Evolutionary conservation across 2,888 invertebrate genomes (phyloP).

Genomic region (Drosophila prostipennis): DNA sequence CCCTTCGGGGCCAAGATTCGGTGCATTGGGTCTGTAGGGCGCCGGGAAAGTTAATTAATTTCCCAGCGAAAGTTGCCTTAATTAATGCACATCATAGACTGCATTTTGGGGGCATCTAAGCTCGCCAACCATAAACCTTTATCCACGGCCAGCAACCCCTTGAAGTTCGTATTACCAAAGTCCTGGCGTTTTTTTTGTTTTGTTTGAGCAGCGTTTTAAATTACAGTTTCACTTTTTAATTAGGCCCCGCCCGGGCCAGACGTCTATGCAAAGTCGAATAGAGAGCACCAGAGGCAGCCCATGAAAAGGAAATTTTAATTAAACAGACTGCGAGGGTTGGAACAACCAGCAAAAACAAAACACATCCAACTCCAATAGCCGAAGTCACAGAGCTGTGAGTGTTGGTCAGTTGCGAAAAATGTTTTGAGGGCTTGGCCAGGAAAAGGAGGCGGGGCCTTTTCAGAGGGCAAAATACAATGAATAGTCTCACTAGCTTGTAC

Average conservation of each 20-base stretch:
- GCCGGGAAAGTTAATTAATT: slow-evolving; percentile 57
- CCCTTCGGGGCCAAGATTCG: slow-evolving; percentile 24
- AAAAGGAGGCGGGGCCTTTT: slow-evolving; percentile 32
- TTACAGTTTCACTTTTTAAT: slow-evolving; percentile 53
- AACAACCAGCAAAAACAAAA: slow-evolving; percentile 6
- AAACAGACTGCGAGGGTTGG: slow-evolving; percentile 41
- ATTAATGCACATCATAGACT: slow-evolving; percentile 47
- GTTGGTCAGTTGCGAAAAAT: slow-evolving; percentile 42
- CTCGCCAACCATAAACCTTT: slow-evolving; percentile 24
- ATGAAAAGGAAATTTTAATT: slow-evolving; percentile 49
- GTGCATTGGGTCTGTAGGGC: slow-evolving; percentile 56
- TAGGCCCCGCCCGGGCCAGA: slow-evolving; percentile 39
- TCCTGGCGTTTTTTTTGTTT: slow-evolving; percentile 15
- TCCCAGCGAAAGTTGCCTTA: slow-evolving; percentile 42
- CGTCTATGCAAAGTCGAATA: slow-evolving; percentile 46
- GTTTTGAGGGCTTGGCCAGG: slow-evolving; percentile 37
- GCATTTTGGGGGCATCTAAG: slow-evolving; percentile 21
- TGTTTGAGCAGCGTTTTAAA: slow-evolving; percentile 29
- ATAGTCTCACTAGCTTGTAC: slow-evolving; percentile 23
- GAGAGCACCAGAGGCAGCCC: slow-evolving; percentile 22
- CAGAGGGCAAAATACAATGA: slow-evolving; percentile 48
- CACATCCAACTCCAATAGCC: slow-evolving; percentile 15
- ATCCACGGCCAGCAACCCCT: slow-evolving; percentile 21
- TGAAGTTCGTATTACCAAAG: slow-evolving; percentile 38
- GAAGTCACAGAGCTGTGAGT: slow-evolving; percentile 11